Base-by-base conservation (phyloP, 2,888 invertebrate species). In the Villa cingulata region DNA sequence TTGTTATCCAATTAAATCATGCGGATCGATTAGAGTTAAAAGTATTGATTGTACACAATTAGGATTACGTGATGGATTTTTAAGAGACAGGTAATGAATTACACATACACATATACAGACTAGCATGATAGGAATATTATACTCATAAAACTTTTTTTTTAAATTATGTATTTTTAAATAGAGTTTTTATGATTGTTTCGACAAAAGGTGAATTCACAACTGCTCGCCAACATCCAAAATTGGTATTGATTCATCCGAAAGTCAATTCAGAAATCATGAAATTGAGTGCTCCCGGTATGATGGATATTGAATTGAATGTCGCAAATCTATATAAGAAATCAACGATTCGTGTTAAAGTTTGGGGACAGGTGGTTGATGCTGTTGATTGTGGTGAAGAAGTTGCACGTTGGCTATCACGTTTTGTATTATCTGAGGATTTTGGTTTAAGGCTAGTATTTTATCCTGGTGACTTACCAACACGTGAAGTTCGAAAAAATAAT, bases 351-450 rank as follows among this genome's bases (percentile, higher is more conserved):
- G 73, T 74, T 0, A 59, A 62, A 2, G 73, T 80, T 6, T 79
- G 79, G 78, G 70, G 71, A 20, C 68, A 70, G n/a, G 56, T 66
- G 1, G 75, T 83, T 2, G 66, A 73, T 0, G 80, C 80, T 0
- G 70, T 76, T 44, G 85, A 86, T 60, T 85, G 85, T 63, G 86
- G 86, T 1, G 77, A 77, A 54, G 78, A 78, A 56, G 76, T 74
- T 2, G 77, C 80, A 5, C 73, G 76, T 46, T 87, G 86, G 86
- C 67, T 86, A 55, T 77, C 80, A 4, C 74, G 69, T 46, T 70
- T 73, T 54, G 58, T 79, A 43, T 64, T 75, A 40, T 68, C 70
- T 45, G 70, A 75, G 40, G 64, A 72, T 41, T 59, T 57, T 4
- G 74, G 70, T 15, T 70, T 73, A 45, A 70, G 77, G 38, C 60